phyloP scores from a whole-genome alignment of 2,888 invertebrate genomes.

The Tipula confusa region DNA sequence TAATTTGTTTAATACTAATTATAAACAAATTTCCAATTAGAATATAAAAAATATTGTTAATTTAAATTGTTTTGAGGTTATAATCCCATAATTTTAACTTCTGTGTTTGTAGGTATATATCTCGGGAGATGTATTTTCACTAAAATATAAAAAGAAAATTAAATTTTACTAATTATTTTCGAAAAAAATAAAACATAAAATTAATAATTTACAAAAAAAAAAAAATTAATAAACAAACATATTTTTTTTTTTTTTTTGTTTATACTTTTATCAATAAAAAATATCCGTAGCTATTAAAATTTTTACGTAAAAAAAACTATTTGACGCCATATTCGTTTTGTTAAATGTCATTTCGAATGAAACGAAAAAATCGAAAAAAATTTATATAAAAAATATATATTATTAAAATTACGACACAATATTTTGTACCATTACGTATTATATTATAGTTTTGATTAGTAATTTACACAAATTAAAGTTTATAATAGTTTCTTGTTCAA shows the following conservation, averaged over 20 bases:
- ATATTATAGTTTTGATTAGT: neutral
- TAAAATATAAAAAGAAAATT: neutral
- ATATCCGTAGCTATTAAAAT: neutral
- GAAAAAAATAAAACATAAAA: neutral
- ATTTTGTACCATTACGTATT: neutral
- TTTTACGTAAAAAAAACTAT: conserved; percentile 12
- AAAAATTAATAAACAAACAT: neutral
- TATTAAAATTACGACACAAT: neutral
- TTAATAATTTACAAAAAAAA: neutral
- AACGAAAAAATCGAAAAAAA: neutral
- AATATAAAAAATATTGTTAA: neutral
- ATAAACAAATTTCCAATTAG: neutral
- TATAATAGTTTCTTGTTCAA: neutral
- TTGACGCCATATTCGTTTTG: conserved; percentile 20
- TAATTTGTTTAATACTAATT: neutral
- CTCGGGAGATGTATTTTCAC: neutral
- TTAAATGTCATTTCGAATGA: conserved; percentile 14
- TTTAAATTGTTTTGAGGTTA: conserved; percentile 4
- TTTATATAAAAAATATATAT: neutral
- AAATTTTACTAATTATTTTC: neutral
- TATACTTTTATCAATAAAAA: conserved; percentile 7
- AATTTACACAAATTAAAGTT: neutral
- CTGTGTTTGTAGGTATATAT: neutral
- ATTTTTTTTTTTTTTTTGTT: neutral
- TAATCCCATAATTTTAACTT: neutral